Evolutionary conservation across 2,113 vertebrate genomes (phyloP).

Genomic region (Corvus cornix): DNA sequence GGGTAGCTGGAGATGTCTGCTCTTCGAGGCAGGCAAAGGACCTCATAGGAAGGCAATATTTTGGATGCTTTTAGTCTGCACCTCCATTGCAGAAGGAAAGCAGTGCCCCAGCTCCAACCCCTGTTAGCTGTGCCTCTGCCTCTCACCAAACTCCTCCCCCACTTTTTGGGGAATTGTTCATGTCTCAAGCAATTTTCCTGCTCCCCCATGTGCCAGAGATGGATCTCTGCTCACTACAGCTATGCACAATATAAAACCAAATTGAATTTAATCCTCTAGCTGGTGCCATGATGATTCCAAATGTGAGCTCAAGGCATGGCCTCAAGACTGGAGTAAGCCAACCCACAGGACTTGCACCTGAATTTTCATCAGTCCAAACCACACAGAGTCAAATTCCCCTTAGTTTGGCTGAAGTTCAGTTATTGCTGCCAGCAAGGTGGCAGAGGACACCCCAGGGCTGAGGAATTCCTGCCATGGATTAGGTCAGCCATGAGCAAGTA

Average conservation of each 20-base stretch:
- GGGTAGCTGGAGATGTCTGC: neutral
- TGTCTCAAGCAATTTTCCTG: neutral
- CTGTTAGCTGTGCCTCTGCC: neutral
- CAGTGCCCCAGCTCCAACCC: neutral
- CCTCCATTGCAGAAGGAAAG: neutral
- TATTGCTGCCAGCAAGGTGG: neutral
- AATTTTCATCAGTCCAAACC: neutral
- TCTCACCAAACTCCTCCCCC: neutral
- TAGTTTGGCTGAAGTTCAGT: neutral
- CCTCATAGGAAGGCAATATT: neutral
- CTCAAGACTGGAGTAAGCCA: neutral
- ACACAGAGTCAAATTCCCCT: neutral
- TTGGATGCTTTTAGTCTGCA: neutral
- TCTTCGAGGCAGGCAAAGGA: neutral
- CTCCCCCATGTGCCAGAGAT: neutral
- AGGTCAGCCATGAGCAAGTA: neutral
- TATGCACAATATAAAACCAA: neutral
- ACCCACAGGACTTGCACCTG: rapidly evolving
- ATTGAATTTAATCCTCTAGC: neutral
- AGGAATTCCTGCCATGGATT: neutral
- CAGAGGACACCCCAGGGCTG: neutral
- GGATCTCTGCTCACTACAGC: neutral
- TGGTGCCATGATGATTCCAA: neutral
- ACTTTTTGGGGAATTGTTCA: neutral
- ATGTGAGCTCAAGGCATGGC: neutral